A percentile compares a stretch with the other conserved stretches of the same genome.
These are phyloP conservation scores for Ophion obscuratus DNA, from an alignment of 2,888 invertebrate genomes.

Conservation along the genomic window DNA sequence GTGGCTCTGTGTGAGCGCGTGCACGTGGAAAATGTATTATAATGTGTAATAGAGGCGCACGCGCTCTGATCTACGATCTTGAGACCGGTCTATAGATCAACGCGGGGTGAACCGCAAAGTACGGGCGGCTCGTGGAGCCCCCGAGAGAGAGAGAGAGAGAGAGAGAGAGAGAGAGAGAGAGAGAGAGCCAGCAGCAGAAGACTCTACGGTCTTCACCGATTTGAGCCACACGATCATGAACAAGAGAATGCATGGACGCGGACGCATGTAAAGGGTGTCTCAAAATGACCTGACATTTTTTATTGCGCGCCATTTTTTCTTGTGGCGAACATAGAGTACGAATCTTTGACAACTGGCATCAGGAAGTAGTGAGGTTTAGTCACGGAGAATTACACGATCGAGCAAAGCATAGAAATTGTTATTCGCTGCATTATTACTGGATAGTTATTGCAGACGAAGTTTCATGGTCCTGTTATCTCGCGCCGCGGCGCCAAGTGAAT, in stretches of 20 bases:
- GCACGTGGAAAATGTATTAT: constrained; percentile 70
- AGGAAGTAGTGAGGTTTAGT: no score
- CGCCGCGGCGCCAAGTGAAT: no score
- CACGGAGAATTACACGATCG: no score
- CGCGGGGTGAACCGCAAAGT: constrained; percentile 54
- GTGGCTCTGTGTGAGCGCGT: constrained; percentile 40
- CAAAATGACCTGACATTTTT: no score
- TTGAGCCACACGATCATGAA: constrained; percentile 23
- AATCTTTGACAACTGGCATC: no score
- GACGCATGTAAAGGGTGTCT: neutral
- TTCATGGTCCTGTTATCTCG: no score
- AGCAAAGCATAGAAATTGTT: no score
- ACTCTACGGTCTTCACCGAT: constrained; percentile 8
- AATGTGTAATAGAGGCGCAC: constrained; percentile 70
- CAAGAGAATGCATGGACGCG: neutral
- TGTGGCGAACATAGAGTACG: no score
- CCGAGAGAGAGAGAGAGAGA: neutral
- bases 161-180: constrained; percentile 4
- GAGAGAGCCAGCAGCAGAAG: neutral
- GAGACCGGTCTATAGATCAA: constrained; percentile 69
- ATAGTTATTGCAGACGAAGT: no score
- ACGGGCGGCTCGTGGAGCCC: constrained; percentile 21
- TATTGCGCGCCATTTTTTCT: no score
- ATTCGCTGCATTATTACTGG: no score
- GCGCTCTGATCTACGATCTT: constrained; percentile 72